These are phyloP conservation scores for Brienomyrus longianalis DNA, from an alignment of 2,113 vertebrate genomes.

Conservation along the genomic window DNA sequence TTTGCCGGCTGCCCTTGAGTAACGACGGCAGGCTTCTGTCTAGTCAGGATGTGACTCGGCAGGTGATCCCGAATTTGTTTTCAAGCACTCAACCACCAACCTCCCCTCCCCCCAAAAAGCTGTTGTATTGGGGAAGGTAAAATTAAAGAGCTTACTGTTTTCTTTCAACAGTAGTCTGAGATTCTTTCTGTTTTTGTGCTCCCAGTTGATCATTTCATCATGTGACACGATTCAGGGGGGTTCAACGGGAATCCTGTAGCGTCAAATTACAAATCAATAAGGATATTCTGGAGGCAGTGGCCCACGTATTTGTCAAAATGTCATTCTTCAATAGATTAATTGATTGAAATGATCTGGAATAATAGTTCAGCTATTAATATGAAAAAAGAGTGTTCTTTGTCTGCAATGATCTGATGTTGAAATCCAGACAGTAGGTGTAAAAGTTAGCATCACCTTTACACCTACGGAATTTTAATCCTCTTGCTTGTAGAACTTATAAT, in stretches of 20 bases:
- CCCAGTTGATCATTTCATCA: slow-evolving; percentile 41
- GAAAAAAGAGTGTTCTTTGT: neutral
- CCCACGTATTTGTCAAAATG: slow-evolving; percentile 21
- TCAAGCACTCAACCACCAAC: slow-evolving; percentile 5
- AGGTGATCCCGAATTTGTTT: slow-evolving; percentile 43
- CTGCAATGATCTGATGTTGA: slow-evolving; percentile 19
- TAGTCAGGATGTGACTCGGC: slow-evolving; percentile 44
- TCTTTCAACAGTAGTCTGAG: slow-evolving; percentile 36
- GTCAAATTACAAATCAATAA: slow-evolving; percentile 28
- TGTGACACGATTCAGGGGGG: slow-evolving; percentile 21
- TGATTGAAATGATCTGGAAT: neutral
- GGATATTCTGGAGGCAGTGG: slow-evolving; percentile 31
- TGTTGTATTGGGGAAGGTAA: slow-evolving; percentile 28
- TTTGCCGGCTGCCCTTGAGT: slow-evolving; percentile 54
- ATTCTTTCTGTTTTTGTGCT: slow-evolving; percentile 44
- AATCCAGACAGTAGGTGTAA: neutral
- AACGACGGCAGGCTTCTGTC: slow-evolving; percentile 48
- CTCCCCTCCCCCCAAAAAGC: slow-evolving; percentile 22
- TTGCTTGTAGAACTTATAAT: neutral
- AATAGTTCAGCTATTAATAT: neutral
- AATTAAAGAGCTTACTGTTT: slow-evolving; percentile 44
- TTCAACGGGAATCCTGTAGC: slow-evolving; percentile 23
- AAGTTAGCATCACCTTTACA: neutral
- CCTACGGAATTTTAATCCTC: neutral
- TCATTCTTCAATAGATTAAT: neutral